phyloP scores from a whole-genome alignment of 2,797 vertebrate species.

The Gymnodraco acuticeps region DNA sequence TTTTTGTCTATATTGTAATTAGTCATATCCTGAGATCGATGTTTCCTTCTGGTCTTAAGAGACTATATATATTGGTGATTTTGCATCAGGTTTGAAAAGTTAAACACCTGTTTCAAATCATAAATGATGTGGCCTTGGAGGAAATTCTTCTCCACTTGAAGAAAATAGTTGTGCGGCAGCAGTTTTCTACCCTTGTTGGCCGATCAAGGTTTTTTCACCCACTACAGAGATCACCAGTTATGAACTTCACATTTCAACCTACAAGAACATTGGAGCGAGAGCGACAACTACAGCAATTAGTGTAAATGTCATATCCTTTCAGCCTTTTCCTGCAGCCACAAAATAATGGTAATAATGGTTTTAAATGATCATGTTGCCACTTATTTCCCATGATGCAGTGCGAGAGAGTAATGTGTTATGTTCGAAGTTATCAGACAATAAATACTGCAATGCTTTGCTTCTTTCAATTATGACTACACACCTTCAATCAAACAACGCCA shows the following conservation, averaged over 20 bases:
- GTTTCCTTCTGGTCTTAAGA: neutral
- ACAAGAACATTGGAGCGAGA: constrained; percentile 5
- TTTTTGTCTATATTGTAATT: neutral
- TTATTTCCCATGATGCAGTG: constrained; percentile 70
- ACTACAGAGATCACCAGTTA: constrained; percentile 2
- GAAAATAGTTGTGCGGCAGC: neutral
- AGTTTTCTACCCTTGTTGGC: neutral
- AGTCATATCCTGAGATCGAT: neutral
- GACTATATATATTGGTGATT: neutral
- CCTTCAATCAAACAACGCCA: neutral
- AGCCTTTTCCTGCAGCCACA: constrained; percentile 10
- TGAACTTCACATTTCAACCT: neutral
- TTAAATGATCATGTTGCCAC: constrained; percentile 19
- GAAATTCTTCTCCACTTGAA: neutral
- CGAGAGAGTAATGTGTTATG: constrained; percentile 5
- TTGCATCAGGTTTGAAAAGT: neutral
- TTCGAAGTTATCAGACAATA: too few species aligned
- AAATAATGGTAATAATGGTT: constrained; percentile 19
- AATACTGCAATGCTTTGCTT: too few species aligned
- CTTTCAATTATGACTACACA: too few species aligned
- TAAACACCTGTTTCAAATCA: neutral
- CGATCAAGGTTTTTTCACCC: neutral
- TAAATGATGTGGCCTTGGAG: neutral
- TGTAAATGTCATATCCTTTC: constrained; percentile 44
- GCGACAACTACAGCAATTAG: constrained; percentile 18